Conservation (phyloP, 2,888 invertebrate genomes). For the Ptychoptera albimana region DNA sequence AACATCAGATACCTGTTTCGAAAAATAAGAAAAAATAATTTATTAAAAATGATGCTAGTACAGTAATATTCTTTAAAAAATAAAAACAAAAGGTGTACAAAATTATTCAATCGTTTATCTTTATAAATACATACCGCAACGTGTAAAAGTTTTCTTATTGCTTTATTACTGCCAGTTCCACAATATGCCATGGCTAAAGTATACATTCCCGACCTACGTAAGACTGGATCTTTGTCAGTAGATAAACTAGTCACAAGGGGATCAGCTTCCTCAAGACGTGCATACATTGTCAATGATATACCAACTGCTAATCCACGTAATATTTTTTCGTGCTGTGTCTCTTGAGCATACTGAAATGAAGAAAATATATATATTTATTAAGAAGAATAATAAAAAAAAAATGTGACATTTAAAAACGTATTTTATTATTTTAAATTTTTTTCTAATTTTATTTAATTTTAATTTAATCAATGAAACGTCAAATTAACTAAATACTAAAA, state of each 20-base stretch:
- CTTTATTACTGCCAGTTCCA: conserved; percentile 94
- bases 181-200: conserved; percentile 97
- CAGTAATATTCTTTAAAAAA: neutral
- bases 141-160: conserved; percentile 84
- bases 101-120: neutral
- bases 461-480: too few relatives aligned
- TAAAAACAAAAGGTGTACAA: neutral
- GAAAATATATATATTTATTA: conserved; percentile 2
- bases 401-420: neutral
- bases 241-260: conserved; percentile 76
- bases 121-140: conserved; percentile 58
- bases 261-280: conserved; percentile 92
- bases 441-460: neutral
- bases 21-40: neutral
- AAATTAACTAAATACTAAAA: too few relatives aligned
- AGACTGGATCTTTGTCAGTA: conserved; percentile 86
- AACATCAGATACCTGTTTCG: conserved; percentile 67
- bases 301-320: conserved; percentile 92
- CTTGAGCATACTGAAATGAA: conserved; percentile 53
- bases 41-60: neutral
- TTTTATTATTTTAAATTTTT: neutral
- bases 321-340: conserved; percentile 94
- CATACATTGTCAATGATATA: conserved; percentile 93
- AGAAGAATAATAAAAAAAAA: neutral
- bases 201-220: conserved; percentile 93